Conservation (phyloP, 2,797 vertebrate genomes). For the Sebastes vulpes region DNA sequence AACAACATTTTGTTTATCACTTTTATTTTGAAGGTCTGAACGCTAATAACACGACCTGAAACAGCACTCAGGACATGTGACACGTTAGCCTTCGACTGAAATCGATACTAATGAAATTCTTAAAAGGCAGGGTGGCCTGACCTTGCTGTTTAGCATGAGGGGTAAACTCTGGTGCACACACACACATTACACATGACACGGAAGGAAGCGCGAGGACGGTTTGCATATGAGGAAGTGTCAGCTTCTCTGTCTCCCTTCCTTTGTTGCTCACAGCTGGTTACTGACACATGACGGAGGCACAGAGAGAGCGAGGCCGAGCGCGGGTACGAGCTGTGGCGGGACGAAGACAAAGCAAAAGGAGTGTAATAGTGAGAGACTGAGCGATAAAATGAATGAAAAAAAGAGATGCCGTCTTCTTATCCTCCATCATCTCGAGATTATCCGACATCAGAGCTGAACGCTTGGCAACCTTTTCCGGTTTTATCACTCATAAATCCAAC, state of each 20-base stretch:
- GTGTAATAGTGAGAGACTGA: not conserved
- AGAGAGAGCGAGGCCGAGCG: not conserved
- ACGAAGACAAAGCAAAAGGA: constrained; percentile 16
- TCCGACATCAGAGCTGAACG: constrained; percentile 3
- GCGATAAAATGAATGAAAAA: constrained; percentile 6
- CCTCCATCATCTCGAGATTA: constrained; percentile 11
- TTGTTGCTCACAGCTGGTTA: constrained; percentile 58
- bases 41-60: constrained; percentile 8
- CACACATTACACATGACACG: not conserved
- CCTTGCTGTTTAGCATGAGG: constrained; percentile 14
- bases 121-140: constrained; percentile 41
- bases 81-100: constrained; percentile 11
- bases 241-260: constrained; percentile 50
- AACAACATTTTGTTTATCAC: not conserved
- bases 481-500: constrained; percentile 28
- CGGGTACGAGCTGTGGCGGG: not conserved
- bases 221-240: constrained; percentile 71
- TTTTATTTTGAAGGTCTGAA: not conserved
- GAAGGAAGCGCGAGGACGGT: constrained; percentile 34
- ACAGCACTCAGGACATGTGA: not conserved
- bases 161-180: constrained; percentile 19
- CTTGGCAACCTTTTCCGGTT: not conserved
- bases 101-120: constrained; percentile 37
- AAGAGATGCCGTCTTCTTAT: not conserved
- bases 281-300: constrained; percentile 45